Conservation (phyloP, 2,888 invertebrate species). For the Cabera pusaria region DNA sequence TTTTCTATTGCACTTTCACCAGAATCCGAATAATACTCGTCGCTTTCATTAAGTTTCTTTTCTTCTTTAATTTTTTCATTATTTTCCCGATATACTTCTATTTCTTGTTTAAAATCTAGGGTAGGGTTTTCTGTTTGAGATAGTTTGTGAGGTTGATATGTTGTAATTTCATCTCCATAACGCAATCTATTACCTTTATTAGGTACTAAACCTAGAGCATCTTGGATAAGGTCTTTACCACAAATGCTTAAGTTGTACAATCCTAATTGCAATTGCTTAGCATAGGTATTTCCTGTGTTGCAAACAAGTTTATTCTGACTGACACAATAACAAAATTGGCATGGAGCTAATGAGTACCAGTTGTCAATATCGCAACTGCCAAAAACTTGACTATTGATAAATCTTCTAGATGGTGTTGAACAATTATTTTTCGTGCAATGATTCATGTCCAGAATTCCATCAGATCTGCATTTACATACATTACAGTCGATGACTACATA, state of each 20-base stretch:
- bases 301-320: slow-evolving; percentile 58
- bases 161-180: slow-evolving; percentile 7
- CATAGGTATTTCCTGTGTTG: slow-evolving; percentile 42
- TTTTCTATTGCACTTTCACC: too few species aligned
- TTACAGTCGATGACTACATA: slow-evolving; percentile 57
- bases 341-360: slow-evolving; percentile 64
- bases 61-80: background rate
- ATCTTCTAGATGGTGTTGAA: slow-evolving; percentile 26
- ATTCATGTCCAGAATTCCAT: slow-evolving; percentile 45
- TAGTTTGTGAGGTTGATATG: background rate
- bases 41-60: slow-evolving; percentile 9
- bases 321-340: slow-evolving; percentile 63
- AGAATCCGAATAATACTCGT: slow-evolving; percentile 27
- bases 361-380: slow-evolving; percentile 49
- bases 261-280: slow-evolving; percentile 42
- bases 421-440: slow-evolving; percentile 61
- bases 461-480: slow-evolving; percentile 52
- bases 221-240: slow-evolving; percentile 46
- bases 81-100: slow-evolving; percentile 11
- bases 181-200: slow-evolving; percentile 24
- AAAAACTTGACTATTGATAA: slow-evolving; percentile 30
- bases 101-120: background rate
- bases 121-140: too few species aligned
- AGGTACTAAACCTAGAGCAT: slow-evolving; percentile 45
- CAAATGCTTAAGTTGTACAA: slow-evolving; percentile 52